Base-by-base conservation (phyloP, 1,140 invertebrate species). In the Chionoecetes opilio region DNA sequence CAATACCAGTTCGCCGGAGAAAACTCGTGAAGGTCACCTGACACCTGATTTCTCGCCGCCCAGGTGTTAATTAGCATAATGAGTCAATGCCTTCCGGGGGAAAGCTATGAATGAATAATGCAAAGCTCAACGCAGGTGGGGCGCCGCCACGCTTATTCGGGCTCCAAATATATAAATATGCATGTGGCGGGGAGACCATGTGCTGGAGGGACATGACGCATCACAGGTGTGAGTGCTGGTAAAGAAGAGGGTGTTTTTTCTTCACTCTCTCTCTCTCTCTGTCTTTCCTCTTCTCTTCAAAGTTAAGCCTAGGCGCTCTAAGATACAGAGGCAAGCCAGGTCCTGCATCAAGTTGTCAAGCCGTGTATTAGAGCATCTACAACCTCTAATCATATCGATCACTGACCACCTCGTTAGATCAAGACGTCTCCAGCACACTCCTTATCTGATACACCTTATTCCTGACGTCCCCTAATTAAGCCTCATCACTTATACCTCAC, bases 251-350 rank as follows among this genome's bases (percentile, higher is more conserved):
- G 17, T 38, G 14, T 88, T 34, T 87, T 3, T 35, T 31, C 34
- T 14, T 35, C 32, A 32, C 37, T 87, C 85, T 34, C 32, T 87
- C 32, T 37, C 38, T 41, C 86, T 89, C 37, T 41, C 35, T 89
- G 35, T 89, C 87, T 89, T 37, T 89, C 86, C 38, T 35, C 38
- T 35, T 88, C 86, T 88, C 86, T 88, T 35, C n/a, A n/a, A n/a
- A n/a, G n/a, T n/a, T n/a, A n/a, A n/a, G n/a, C n/a, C n/a, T n/a
- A n/a, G n/a, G n/a, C n/a, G n/a, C n/a, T n/a, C n/a, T n/a, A n/a
- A n/a, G n/a, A n/a, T n/a, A n/a, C n/a, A n/a, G n/a, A n/a, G n/a
- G n/a, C n/a, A n/a, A n/a, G 6, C n/a, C 63, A 5, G 21, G 63
- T 75, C 21, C n/a, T 75, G 63, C 63, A 75, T 75, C 63, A 75